Evolutionary conservation across 1,140 invertebrate species (phyloP).

Genomic region (Eurosta solidaginis): DNA sequence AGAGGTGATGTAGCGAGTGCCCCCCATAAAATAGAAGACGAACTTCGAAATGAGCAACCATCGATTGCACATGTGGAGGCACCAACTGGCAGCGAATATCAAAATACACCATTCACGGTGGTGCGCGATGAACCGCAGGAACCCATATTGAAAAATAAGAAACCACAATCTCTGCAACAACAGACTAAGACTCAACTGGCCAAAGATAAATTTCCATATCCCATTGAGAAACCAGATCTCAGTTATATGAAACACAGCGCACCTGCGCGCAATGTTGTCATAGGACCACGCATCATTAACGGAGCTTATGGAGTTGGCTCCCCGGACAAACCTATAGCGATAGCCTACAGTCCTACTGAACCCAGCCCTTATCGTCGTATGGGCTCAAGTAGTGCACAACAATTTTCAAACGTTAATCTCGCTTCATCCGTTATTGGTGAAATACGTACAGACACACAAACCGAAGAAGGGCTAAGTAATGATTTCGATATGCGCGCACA

Average conservation of each 20-base stretch:
- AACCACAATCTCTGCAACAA: constrained; percentile 49
- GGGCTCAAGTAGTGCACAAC: not conserved
- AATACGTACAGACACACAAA: constrained; percentile 53
- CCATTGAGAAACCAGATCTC: constrained; percentile 63
- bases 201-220: constrained; percentile 68
- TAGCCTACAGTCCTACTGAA: constrained; percentile 64
- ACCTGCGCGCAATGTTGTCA: constrained; percentile 38
- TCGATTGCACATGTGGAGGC: constrained; percentile 37
- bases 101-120: constrained; percentile 57
- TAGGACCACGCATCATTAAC: constrained; percentile 50
- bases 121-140: constrained; percentile 62
- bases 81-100: constrained; percentile 47
- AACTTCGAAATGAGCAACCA: constrained; percentile 32
- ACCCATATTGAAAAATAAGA: constrained; percentile 61
- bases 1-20: constrained; percentile 40
- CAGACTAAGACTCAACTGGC: constrained; percentile 43
- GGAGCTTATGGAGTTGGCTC: constrained; percentile 50
- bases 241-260: constrained; percentile 45
- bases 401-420: constrained; percentile 53
- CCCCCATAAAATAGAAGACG: not conserved
- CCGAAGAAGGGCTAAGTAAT: constrained; percentile 43
- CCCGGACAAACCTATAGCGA: constrained; percentile 61
- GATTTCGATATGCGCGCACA: constrained; percentile 55
- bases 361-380: constrained; percentile 39
- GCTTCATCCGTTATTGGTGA: constrained; percentile 60